Base-by-base conservation (phyloP, 92 coral and sea anemone species). In the Desmophyllum pertusum region DNA sequence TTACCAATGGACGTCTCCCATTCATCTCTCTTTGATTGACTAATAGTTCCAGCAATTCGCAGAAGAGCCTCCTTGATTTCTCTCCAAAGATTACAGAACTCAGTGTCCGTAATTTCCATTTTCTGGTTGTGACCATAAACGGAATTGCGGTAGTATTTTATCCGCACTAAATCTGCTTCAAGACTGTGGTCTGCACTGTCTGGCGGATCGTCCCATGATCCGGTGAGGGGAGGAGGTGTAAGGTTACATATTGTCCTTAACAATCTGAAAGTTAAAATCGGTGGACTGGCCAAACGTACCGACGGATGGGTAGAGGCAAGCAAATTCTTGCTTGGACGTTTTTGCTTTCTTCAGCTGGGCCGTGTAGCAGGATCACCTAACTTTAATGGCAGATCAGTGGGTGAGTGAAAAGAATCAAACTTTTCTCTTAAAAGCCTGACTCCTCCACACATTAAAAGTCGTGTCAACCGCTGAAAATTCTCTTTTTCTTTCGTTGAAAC, bases 121-220 rank as follows among this genome's bases (percentile, higher is more conserved):
- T 45, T 62, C 17, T n/a, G 17, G 46, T 39, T 76, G 64, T 91
- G 94, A 3, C 77, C 94, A 63, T 80, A 81, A 3, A 91, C 27
- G 27, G 76, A 62, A 85, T 91, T 91, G 14, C 94, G 86, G 48
- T 79, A 82, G 43, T 37, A 73, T 38, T 80, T 86, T 33, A 91
- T 63, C 39, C 92, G 82, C 17, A 37, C 81, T 15, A 91, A 67
- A 74, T 91, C 94, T 21, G 87, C 94, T 18, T 68, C 79, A 30
- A 36, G 52, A 7, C 57, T 48, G 18, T 13, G 36, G n/a, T 91
- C 81, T 13, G 37, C 21, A 18, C 1, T 77, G 51, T 23, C 42
- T 7, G 94, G 94, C 36, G 81, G 68, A 63, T 40, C 42, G 57
- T 79, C 36, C 94, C 94, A 91, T n/a, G n/a, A n/a, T 4, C 87